phyloP scores from a whole-genome alignment of 2,113 vertebrate species.

The Platichthys stellatus region DNA sequence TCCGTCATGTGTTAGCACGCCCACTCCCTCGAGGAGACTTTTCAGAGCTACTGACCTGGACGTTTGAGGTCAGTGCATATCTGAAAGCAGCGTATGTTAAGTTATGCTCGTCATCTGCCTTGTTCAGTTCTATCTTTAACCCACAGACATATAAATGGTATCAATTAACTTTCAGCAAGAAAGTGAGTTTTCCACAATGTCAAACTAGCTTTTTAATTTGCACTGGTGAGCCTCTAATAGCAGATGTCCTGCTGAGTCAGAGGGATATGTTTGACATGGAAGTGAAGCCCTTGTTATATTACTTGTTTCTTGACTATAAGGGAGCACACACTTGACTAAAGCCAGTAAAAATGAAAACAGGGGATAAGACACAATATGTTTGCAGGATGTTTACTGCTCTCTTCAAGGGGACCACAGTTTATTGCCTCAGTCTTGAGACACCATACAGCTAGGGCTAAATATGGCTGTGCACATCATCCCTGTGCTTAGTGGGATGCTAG shows the following conservation, averaged over 20 bases:
- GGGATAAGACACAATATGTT: constrained; percentile 22
- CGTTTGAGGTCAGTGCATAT: too few species aligned
- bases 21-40: too few species aligned
- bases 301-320: not conserved
- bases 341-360: not conserved
- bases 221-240: not conserved
- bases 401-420: constrained; percentile 25
- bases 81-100: too few species aligned
- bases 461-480: constrained; percentile 52
- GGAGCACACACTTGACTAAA: not conserved
- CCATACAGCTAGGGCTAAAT: constrained; percentile 40
- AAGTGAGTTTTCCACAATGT: not conserved
- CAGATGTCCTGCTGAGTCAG: not conserved
- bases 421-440: constrained; percentile 36
- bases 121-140: not conserved
- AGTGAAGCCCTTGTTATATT: not conserved
- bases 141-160: not conserved
- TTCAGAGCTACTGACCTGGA: too few species aligned
- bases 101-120: too few species aligned
- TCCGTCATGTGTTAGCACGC: too few species aligned
- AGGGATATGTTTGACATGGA: not conserved
- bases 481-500: constrained; percentile 13
- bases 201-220: not conserved
- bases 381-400: constrained; percentile 26
- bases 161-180: not conserved